These are phyloP conservation scores for Bucco capensis DNA, from an alignment of 2,113 vertebrate genomes.

Conservation along the genomic window DNA sequence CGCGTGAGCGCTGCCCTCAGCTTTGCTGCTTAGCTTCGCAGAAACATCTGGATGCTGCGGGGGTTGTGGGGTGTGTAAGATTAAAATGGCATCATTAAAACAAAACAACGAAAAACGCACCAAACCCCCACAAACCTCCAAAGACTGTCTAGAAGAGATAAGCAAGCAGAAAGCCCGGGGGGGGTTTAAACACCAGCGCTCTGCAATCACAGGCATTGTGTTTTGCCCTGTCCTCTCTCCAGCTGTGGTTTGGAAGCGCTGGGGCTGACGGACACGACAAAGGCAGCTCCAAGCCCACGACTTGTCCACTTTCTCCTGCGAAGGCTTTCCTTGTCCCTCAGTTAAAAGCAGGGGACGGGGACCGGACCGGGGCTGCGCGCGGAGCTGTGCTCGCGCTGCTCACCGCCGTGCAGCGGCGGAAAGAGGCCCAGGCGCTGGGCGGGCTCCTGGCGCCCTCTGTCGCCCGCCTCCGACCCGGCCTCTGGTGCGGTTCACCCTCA, in stretches of 20 bases:
- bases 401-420: not conserved
- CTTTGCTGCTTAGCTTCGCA: not conserved
- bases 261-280: not conserved
- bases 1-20: fast-evolving
- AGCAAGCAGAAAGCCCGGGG: not conserved
- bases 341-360: not conserved
- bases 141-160: not conserved
- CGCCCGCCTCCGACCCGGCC: not conserved
- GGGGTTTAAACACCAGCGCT: not conserved
- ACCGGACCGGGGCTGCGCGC: not conserved
- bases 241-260: not conserved
- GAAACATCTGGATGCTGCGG: not conserved
- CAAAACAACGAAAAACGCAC: no score
- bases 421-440: not conserved
- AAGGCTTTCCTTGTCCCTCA: not conserved
- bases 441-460: not conserved
- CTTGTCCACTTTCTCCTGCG: no score
- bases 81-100: not conserved
- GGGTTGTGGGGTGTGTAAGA: no score
- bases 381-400: no score
- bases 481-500: no score
- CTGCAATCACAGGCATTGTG: not conserved
- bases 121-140: no score
- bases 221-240: fast-evolving
- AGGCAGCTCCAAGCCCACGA: not conserved